These are phyloP conservation scores for Nysson spinosus DNA, from an alignment of 2,888 invertebrate species.

Conservation along the genomic window DNA sequence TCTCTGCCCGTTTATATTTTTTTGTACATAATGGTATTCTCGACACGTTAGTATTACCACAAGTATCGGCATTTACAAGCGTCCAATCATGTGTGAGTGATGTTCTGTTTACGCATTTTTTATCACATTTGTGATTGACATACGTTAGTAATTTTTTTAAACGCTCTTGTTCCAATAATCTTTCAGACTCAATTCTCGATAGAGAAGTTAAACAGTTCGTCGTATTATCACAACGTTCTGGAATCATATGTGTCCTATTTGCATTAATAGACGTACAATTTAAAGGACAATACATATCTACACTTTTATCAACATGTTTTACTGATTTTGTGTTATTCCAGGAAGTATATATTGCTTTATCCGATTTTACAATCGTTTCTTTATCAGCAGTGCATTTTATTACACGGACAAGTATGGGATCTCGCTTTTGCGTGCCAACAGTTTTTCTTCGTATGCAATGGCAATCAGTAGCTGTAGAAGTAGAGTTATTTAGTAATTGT, in stretches of 20 bases:
- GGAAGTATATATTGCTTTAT: slow-evolving; percentile 27
- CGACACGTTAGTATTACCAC: no score
- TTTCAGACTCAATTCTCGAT: not conserved
- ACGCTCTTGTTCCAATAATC: not conserved
- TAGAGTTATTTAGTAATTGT: not conserved
- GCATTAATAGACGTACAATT: slow-evolving; percentile 7
- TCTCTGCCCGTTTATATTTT: no score
- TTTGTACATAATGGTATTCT: no score
- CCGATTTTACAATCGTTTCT: slow-evolving; percentile 9
- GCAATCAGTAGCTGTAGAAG: not conserved
- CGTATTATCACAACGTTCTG: no score
- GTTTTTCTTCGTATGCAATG: no score
- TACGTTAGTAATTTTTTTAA: not conserved
- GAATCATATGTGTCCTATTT: not conserved
- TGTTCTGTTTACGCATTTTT: slow-evolving; percentile 18
- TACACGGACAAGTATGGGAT: slow-evolving; percentile 45
- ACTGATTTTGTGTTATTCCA: not conserved
- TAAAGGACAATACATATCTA: slow-evolving; percentile 10
- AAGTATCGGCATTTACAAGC: slow-evolving; percentile 11
- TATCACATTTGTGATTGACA: slow-evolving; percentile 8
- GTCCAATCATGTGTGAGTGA: slow-evolving; percentile 20
- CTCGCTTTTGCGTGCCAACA: slow-evolving; percentile 45
- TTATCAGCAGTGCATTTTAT: slow-evolving; percentile 28
- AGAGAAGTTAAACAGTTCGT: not conserved
- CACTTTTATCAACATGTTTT: slow-evolving; percentile 1